Conservation (phyloP, 2,113 vertebrate genomes). For the Pardalotus punctatus region DNA sequence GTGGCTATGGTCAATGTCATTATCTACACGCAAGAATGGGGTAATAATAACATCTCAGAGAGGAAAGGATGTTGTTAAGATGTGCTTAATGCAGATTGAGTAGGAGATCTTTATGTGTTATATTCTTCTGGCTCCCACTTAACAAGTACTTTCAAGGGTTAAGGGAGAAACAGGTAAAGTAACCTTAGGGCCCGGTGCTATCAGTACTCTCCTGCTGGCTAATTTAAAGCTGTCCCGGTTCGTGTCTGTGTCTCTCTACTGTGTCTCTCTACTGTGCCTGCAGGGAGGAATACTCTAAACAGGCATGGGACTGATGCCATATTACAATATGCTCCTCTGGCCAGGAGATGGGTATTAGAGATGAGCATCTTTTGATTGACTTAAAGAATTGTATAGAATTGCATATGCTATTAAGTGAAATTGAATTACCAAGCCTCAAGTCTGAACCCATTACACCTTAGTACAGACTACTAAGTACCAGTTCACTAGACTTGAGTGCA, state of each 20-base stretch:
- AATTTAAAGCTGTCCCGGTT: background rate
- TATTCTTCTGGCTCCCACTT: background rate
- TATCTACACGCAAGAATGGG: background rate
- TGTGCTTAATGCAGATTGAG: background rate
- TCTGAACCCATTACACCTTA: background rate
- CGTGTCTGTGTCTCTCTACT: background rate
- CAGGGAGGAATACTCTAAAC: background rate
- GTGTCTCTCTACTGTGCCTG: background rate
- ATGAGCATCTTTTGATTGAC: background rate
- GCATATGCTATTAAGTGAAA: background rate
- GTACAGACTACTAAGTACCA: background rate
- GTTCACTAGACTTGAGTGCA: background rate
- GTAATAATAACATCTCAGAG: background rate
- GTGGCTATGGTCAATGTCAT: background rate
- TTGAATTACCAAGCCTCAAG: background rate
- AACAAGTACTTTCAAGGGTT: background rate
- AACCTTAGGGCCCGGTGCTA: background rate
- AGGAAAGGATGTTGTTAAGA: background rate
- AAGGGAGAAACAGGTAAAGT: background rate
- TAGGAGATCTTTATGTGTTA: background rate
- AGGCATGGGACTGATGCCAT: background rate
- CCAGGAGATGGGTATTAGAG: background rate
- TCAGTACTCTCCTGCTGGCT: background rate
- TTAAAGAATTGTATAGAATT: background rate
- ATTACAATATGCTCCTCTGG: background rate